A percentile compares a stretch with the other conserved stretches of the same genome.
These are phyloP conservation scores for Cephus runcator DNA, from an alignment of 2,888 invertebrate species.

Conservation along the genomic window DNA sequence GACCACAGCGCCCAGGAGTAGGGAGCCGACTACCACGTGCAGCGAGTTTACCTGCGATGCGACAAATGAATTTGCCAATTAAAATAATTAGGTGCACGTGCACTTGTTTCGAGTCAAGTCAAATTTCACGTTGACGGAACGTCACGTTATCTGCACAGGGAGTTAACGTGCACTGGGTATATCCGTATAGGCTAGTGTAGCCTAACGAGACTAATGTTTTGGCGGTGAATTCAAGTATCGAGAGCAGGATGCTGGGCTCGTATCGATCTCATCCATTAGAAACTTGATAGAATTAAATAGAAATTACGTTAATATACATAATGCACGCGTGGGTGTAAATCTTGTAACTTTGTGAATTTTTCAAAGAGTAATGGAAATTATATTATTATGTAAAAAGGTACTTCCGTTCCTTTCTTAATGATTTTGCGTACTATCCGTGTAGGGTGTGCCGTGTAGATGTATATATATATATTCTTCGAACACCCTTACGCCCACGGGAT, in stretches of 20 bases:
- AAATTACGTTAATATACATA: neutral
- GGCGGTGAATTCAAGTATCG: neutral
- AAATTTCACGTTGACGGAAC: too few species aligned
- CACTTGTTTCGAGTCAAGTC: neutral
- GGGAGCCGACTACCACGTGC: slow-evolving; percentile 79
- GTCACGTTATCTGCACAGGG: neutral
- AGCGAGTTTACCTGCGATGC: slow-evolving; percentile 74
- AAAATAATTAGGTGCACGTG: neutral
- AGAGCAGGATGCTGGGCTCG: neutral
- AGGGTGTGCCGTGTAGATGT: neutral
- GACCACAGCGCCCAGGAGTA: slow-evolving; percentile 79
- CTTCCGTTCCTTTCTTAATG: neutral
- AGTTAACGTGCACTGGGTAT: neutral
- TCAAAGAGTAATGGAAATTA: too few species aligned
- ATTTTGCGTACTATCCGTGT: neutral
- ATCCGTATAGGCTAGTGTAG: neutral
- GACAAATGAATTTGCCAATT: neutral
- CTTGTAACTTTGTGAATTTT: neutral
- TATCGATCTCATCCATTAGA: neutral
- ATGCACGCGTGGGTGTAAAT: neutral
- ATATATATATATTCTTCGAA: too few species aligned
- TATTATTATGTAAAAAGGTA: neutral
- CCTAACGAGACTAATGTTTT: neutral
- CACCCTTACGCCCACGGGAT: neutral
- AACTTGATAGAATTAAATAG: neutral